Conservation (phyloP, 2,113 vertebrate genomes). For the Dermatemys mawii region DNA sequence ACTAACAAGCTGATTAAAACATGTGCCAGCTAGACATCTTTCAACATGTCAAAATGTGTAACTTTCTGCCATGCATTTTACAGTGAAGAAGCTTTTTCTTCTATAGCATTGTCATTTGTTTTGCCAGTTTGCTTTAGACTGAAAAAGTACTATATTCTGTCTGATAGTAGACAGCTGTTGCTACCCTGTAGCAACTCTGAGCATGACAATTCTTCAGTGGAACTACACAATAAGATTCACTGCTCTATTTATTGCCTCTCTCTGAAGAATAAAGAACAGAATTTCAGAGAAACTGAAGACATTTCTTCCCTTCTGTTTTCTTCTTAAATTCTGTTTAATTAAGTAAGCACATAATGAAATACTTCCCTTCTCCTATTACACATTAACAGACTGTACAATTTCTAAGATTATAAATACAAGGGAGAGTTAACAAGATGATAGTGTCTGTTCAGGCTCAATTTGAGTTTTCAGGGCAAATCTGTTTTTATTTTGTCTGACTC, state of each 20-base stretch:
- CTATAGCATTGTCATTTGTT: slow-evolving; percentile 55
- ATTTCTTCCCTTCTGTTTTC: background rate
- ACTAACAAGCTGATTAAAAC: slow-evolving; percentile 66
- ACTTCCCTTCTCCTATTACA: background rate
- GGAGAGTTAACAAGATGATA: slow-evolving; percentile 17
- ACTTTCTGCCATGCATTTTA: slow-evolving; percentile 47
- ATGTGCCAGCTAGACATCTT: slow-evolving; percentile 67
- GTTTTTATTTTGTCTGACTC: slow-evolving; percentile 12
- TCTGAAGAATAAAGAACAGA: background rate
- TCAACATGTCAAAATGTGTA: slow-evolving; percentile 56
- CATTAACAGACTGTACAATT: background rate
- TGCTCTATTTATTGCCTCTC: background rate
- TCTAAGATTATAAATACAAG: background rate
- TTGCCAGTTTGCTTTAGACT: slow-evolving; percentile 35
- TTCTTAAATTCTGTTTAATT: background rate
- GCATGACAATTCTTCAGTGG: background rate
- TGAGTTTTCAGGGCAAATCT: background rate
- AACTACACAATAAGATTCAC: background rate
- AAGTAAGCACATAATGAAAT: background rate
- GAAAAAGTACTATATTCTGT: background rate
- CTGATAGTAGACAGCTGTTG: background rate
- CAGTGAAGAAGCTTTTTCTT: slow-evolving; percentile 50
- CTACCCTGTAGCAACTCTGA: background rate
- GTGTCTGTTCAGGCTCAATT: background rate
- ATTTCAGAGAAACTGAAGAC: background rate